A percentile compares a stretch with the other conserved stretches of the same genome.
Evolutionary conservation across 2,888 invertebrate species (phyloP).

Genomic region (Myathropa florea): DNA sequence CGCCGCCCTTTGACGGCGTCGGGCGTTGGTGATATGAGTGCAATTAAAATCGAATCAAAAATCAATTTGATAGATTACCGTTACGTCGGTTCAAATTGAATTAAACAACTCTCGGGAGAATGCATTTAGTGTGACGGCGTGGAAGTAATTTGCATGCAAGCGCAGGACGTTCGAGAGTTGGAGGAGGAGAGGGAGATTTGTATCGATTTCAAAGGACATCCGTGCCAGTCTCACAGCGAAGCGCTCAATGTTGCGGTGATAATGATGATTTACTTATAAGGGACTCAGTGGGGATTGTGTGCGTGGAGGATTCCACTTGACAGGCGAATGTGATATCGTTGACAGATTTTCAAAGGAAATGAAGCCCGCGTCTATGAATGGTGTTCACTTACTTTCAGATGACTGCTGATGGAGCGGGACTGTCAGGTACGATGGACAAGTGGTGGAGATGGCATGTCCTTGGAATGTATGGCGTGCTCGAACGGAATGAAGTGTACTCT

Average conservation of each 20-base stretch:
- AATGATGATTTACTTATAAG: background rate
- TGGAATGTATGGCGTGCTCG: background rate
- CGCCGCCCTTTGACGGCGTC: background rate
- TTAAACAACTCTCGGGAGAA: background rate
- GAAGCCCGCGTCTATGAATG: background rate
- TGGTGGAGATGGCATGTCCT: background rate
- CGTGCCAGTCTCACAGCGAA: background rate
- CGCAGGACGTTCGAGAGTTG: background rate
- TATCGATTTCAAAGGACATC: background rate
- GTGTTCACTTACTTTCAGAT: background rate
- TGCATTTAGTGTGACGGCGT: constrained; percentile 5
- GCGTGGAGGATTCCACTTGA: background rate
- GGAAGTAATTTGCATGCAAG: background rate
- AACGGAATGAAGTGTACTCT: background rate
- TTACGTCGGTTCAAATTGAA: constrained; percentile 12
- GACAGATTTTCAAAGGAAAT: background rate
- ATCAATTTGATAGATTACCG: constrained; percentile 37
- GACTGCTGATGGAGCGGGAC: background rate
- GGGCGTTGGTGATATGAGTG: background rate
- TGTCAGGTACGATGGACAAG: background rate
- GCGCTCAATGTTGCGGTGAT: background rate
- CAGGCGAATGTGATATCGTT: background rate
- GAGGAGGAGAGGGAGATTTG: background rate
- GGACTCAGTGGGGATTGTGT: background rate
- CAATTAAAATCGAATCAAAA: constrained; percentile 51